Percentiles rank a stretch among this genome's conserved stretches.
Evolutionary conservation across 2,888 invertebrate species (phyloP).

Genomic region (Eudasyphora cyanicolor): DNA sequence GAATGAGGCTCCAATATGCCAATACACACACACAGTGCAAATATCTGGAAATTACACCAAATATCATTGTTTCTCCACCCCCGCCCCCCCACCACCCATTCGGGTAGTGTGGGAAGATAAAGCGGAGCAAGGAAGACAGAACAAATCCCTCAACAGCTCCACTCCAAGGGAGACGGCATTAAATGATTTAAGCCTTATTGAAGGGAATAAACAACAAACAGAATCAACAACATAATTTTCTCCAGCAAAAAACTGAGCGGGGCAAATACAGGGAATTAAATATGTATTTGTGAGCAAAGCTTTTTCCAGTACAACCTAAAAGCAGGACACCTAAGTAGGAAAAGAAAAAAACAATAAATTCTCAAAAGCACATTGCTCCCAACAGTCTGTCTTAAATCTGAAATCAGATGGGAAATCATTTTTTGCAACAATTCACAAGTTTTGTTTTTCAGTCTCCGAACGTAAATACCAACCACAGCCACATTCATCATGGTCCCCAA

Average conservation of each 20-base stretch:
- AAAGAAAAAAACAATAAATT: background rate
- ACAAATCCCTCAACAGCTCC: background rate
- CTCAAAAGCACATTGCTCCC: background rate
- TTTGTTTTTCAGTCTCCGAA: too few relatives aligned
- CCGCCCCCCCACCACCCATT: background rate
- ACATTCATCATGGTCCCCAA: background rate
- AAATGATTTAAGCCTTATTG: constrained; percentile 6
- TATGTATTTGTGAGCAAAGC: constrained; percentile 6
- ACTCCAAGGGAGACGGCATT: background rate
- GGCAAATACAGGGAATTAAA: constrained; percentile 8
- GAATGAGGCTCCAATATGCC: background rate
- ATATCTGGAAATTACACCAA: background rate
- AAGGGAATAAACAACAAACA: background rate
- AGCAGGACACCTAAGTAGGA: too few relatives aligned
- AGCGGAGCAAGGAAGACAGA: background rate
- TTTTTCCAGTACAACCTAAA: background rate
- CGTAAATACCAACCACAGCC: background rate
- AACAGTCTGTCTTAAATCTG: background rate
- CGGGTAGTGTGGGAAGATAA: background rate
- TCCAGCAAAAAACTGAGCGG: background rate
- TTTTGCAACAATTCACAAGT: background rate
- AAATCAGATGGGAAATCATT: background rate
- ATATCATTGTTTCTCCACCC: background rate
- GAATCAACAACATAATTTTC: background rate
- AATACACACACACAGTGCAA: background rate